Evolutionary conservation across 2,113 vertebrate species (phyloP).

Genomic region (Agelaius phoeniceus): DNA sequence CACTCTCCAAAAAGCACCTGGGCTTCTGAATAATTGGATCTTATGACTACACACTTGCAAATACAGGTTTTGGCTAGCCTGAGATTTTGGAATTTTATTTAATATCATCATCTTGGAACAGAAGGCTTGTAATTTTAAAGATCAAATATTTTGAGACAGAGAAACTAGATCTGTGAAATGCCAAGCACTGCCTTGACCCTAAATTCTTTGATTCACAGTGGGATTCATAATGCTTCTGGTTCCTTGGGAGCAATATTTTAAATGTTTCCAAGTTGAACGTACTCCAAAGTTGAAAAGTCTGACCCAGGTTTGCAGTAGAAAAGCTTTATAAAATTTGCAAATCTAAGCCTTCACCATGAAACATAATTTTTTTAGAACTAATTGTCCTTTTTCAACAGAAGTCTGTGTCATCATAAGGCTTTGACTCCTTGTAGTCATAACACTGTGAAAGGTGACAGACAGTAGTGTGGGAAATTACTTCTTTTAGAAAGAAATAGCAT

Average conservation of each 20-base stretch:
- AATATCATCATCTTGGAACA: not conserved
- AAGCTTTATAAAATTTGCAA: conserved; percentile 17
- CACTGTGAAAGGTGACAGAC: not conserved
- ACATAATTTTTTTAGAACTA: not conserved
- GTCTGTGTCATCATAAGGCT: not conserved
- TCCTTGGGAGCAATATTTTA: not conserved
- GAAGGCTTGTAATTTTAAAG: not conserved
- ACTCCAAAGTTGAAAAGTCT: not conserved
- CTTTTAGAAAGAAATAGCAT: not conserved
- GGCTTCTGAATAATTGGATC: not conserved
- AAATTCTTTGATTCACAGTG: not conserved
- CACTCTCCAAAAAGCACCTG: not conserved
- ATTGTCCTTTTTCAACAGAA: not conserved
- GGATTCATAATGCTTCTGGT: not conserved
- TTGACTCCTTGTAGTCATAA: conserved; percentile 3
- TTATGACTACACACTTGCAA: not conserved
- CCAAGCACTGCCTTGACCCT: not conserved
- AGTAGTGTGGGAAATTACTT: not conserved
- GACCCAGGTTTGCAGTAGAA: not conserved
- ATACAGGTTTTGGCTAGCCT: not conserved
- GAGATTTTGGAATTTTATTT: not conserved
- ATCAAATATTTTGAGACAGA: not conserved
- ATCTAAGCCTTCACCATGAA: not conserved
- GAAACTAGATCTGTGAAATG: not conserved
- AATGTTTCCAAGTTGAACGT: not conserved